phyloP scores from a whole-genome alignment of 2,113 vertebrate species.

The Myiopsitta monachus region DNA sequence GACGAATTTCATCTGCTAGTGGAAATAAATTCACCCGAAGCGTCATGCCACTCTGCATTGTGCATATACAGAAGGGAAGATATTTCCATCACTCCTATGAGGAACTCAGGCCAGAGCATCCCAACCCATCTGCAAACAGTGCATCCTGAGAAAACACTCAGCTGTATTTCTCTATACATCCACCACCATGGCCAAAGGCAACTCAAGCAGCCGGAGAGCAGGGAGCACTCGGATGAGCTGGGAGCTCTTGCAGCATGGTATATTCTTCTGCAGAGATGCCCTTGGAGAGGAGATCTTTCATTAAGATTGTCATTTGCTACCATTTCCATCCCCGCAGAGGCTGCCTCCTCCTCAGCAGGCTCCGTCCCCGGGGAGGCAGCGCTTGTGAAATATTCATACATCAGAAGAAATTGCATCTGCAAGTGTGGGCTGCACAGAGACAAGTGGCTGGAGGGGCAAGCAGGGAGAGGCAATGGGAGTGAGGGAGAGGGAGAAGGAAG shows the following conservation, averaged over 20 bases:
- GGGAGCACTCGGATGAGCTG: neutral
- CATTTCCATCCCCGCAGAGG: neutral
- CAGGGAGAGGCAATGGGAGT: neutral
- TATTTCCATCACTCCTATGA: neutral
- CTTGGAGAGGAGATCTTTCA: slow-evolving; percentile 17
- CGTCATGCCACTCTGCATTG: neutral
- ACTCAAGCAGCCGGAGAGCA: neutral
- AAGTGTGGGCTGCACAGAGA: neutral
- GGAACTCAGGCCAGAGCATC: neutral
- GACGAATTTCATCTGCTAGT: neutral
- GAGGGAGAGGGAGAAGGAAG: neutral
- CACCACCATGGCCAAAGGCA: neutral
- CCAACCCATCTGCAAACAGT: fast-evolving
- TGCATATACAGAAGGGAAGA: neutral
- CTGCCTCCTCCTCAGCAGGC: slow-evolving; percentile 2
- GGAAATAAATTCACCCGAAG: neutral
- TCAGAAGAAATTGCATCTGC: slow-evolving; percentile 33
- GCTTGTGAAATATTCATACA: slow-evolving; percentile 42
- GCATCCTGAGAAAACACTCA: neutral
- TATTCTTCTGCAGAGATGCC: neutral
- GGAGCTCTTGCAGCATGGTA: neutral
- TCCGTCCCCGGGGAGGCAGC: neutral
- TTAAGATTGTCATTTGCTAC: slow-evolving; percentile 12
- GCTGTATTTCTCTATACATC: neutral
- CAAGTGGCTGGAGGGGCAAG: neutral